Conservation (phyloP, 2,888 invertebrate genomes). For the Leptopterna dolabrata region DNA sequence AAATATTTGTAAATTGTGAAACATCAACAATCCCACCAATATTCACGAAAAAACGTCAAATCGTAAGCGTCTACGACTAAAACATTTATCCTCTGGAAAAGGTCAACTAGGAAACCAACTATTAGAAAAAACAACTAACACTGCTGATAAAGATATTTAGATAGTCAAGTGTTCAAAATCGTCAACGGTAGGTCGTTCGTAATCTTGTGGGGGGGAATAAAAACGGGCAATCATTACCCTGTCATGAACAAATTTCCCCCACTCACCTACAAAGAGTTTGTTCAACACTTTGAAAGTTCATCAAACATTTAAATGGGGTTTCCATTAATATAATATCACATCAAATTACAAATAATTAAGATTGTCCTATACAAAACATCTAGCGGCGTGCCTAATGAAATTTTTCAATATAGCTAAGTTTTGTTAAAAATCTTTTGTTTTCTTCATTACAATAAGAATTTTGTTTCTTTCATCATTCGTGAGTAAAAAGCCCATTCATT, state of each 20-base stretch:
- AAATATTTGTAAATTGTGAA: not conserved
- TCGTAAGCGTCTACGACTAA: not conserved
- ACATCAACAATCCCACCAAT: not conserved
- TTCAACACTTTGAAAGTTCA: conserved; percentile 6
- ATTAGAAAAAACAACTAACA: not conserved
- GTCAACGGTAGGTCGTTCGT: not conserved
- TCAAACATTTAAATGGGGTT: conserved; percentile 23
- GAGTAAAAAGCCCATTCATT: conserved; percentile 20
- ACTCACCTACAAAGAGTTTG: not conserved
- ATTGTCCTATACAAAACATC: conserved; percentile 62
- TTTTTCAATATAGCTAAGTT: conserved; percentile 27
- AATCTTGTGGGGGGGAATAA: not conserved
- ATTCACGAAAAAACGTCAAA: not conserved
- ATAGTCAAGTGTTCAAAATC: not conserved
- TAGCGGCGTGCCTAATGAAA: conserved; percentile 60
- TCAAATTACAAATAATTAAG: conserved; percentile 62
- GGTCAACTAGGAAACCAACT: not conserved
- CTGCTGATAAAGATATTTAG: not conserved
- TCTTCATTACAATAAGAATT: conserved; percentile 33
- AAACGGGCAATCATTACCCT: conserved; percentile 17
- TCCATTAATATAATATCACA: conserved; percentile 61
- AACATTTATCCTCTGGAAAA: not conserved
- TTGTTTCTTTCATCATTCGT: conserved; percentile 10
- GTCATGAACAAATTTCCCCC: conserved; percentile 31
- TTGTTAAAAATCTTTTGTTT: conserved; percentile 8